phyloP scores from a whole-genome alignment of 2,113 vertebrate genomes.

The Seriola rivoliana region DNA sequence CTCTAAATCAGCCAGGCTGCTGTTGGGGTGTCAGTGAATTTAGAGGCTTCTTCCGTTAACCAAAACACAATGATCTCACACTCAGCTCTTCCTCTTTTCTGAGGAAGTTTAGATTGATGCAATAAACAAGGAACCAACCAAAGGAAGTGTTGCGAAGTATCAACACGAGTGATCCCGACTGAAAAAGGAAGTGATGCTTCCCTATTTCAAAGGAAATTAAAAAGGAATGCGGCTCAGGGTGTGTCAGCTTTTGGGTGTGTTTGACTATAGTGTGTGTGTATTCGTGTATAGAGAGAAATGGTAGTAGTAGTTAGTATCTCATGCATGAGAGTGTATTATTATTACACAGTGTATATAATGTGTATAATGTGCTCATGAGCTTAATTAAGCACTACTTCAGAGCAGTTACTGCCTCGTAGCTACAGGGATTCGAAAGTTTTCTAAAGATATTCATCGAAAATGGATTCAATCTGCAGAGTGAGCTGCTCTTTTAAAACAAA shows the following conservation, averaged over 20 bases:
- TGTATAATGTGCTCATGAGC: not conserved
- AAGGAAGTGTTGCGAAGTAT: constrained; percentile 52
- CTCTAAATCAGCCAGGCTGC: not conserved
- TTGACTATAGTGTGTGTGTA: not conserved
- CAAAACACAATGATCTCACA: constrained; percentile 25
- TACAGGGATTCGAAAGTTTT: too few species aligned
- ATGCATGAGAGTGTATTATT: not conserved
- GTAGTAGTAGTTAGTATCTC: not conserved
- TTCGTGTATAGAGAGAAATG: not conserved
- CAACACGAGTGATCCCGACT: constrained; percentile 9
- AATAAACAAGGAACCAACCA: constrained; percentile 43
- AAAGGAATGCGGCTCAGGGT: constrained; percentile 53
- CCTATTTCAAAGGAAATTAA: constrained; percentile 32
- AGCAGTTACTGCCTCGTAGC: too few species aligned
- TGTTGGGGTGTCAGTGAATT: not conserved
- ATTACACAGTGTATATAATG: too few species aligned
- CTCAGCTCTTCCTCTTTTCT: constrained; percentile 44
- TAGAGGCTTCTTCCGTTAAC: not conserved
- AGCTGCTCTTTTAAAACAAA: too few species aligned
- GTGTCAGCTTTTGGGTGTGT: constrained; percentile 14
- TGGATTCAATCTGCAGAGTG: too few species aligned
- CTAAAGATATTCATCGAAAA: too few species aligned
- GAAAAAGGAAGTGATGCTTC: constrained; percentile 59
- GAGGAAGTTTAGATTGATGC: constrained; percentile 43
- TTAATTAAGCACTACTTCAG: too few species aligned